A percentile compares a stretch with the other conserved stretches of the same genome.
These are phyloP conservation scores for Lissocephala sabroskyi DNA, from an alignment of 2,888 invertebrate genomes.

Conservation along the genomic window DNA sequence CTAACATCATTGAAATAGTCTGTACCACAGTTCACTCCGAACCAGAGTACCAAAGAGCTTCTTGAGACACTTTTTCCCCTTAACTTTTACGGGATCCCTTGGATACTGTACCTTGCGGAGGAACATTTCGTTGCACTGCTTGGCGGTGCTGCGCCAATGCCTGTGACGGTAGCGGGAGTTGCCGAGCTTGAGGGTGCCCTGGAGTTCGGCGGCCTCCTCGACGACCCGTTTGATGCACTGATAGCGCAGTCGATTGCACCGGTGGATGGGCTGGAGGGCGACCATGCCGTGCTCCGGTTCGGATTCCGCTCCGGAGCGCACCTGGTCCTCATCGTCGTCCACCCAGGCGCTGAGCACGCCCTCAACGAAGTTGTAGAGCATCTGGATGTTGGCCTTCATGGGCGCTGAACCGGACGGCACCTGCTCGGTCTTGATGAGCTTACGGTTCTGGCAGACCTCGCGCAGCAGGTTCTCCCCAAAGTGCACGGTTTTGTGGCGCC, in stretches of 20 bases:
- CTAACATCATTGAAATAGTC: too few relatives aligned
- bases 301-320: constrained; percentile 82
- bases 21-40: too few relatives aligned
- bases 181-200: constrained; percentile 79
- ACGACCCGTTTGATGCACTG: constrained; percentile 81
- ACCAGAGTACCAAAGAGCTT: too few relatives aligned
- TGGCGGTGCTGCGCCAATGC: constrained; percentile 89
- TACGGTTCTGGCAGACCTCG: constrained; percentile 83
- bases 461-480: constrained; percentile 84
- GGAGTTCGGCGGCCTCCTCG: constrained; percentile 80
- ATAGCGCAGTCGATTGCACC: constrained; percentile 77
- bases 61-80: too few relatives aligned
- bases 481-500: constrained; percentile 85
- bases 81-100: neutral
- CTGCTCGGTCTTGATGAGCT: constrained; percentile 73
- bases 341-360: constrained; percentile 86
- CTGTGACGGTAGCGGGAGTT: constrained; percentile 83
- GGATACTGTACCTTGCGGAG: constrained; percentile 82
- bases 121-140: constrained; percentile 91
- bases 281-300: constrained; percentile 80
- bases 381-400: constrained; percentile 84
- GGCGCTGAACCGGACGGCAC: constrained; percentile 72
- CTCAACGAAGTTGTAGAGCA: constrained; percentile 87
- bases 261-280: constrained; percentile 70
- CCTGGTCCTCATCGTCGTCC: constrained; percentile 76